A percentile compares a stretch with the other conserved stretches of the same genome.
phyloP scores from a whole-genome alignment of 2,888 invertebrate genomes.

The Heteropelma amictum region DNA sequence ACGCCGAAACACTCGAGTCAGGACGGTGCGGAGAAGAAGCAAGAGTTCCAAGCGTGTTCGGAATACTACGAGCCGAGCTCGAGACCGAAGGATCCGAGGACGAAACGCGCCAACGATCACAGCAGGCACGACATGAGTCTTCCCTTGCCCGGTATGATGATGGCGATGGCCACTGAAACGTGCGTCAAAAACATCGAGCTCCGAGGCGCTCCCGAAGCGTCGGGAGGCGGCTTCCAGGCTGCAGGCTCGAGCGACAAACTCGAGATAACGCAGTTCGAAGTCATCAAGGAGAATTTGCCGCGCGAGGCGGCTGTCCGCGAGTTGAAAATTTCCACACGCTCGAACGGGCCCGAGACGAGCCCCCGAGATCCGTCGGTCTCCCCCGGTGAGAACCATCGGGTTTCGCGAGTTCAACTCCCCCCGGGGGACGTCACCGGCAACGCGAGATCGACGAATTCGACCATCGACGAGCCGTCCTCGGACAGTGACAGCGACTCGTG shows the following conservation, averaged over 20 bases:
- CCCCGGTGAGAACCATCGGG: slow-evolving; percentile 22
- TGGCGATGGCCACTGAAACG: slow-evolving; percentile 5
- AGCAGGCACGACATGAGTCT: slow-evolving; percentile 51
- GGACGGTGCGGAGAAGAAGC: slow-evolving; percentile 59
- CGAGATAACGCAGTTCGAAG: slow-evolving; percentile 73
- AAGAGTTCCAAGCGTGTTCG: slow-evolving; percentile 60
- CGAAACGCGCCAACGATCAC: slow-evolving; percentile 34
- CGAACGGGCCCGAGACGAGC: slow-evolving; percentile 42
- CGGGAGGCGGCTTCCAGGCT: slow-evolving; percentile 32
- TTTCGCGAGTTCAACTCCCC: not conserved
- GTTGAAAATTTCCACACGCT: slow-evolving; percentile 64
- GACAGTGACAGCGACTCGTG: slow-evolving; percentile 64
- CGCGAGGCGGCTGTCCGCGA: slow-evolving; percentile 70
- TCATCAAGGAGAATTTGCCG: slow-evolving; percentile 72
- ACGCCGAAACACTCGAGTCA: slow-evolving; percentile 68
- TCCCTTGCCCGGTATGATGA: slow-evolving; percentile 42
- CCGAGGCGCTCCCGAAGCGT: too few species aligned
- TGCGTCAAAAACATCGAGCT: slow-evolving; percentile 12
- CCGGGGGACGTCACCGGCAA: slow-evolving; percentile 26
- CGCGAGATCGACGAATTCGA: slow-evolving; percentile 44
- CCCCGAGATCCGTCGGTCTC: slow-evolving; percentile 40
- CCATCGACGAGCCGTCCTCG: slow-evolving; percentile 44
- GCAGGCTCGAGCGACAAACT: slow-evolving; percentile 52
- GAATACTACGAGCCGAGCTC: slow-evolving; percentile 69
- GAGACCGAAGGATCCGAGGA: slow-evolving; percentile 54